Percentiles rank a stretch among this genome's conserved stretches.
These are phyloP conservation scores for Buathra laborator DNA, from an alignment of 2,888 invertebrate species.

Conservation along the genomic window DNA sequence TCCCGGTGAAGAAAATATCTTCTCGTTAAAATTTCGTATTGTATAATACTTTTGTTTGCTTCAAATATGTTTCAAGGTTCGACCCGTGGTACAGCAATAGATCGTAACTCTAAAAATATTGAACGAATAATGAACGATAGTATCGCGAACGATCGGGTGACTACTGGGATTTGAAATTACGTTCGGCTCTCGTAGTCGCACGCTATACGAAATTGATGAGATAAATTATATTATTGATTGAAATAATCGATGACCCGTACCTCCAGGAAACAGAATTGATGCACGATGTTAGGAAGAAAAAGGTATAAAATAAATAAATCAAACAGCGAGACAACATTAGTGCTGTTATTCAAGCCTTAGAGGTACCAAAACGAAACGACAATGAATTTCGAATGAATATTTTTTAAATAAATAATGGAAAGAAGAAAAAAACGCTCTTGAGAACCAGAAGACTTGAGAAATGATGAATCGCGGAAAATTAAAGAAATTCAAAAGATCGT, in stretches of 20 bases:
- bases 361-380: constrained; percentile 31
- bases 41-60: neutral
- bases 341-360: constrained; percentile 53
- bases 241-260: constrained; percentile 16
- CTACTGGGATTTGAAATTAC: constrained; percentile 14
- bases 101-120: constrained; percentile 38
- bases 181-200: neutral
- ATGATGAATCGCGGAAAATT: neutral
- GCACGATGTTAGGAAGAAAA: constrained; percentile 39
- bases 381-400: constrained; percentile 5
- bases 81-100: constrained; percentile 60
- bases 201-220: neutral
- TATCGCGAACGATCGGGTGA: neutral
- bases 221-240: neutral
- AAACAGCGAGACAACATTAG: constrained; percentile 57
- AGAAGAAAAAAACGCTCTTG: neutral
- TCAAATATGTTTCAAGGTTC: constrained; percentile 53
- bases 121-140: neutral
- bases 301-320: neutral
- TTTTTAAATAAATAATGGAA: neutral
- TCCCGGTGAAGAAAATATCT: neutral
- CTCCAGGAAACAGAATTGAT: constrained; percentile 31
- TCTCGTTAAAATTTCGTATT: neutral
- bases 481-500: neutral
- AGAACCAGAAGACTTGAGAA: constrained; percentile 5